Evolutionary conservation across 2,113 vertebrate species (phyloP).

Genomic region (Seriola quinqueradiata): DNA sequence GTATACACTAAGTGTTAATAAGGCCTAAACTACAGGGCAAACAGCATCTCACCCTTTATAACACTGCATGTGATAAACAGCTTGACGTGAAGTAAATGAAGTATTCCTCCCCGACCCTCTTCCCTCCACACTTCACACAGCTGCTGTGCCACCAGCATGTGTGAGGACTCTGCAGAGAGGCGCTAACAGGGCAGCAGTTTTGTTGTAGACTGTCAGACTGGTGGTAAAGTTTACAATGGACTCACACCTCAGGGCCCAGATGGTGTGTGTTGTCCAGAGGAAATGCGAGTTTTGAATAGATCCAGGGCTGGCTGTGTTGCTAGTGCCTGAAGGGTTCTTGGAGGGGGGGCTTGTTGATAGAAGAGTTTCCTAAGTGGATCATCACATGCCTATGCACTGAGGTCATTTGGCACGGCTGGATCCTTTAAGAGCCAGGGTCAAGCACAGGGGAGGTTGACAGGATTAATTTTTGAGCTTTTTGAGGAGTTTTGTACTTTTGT

Average conservation of each 20-base stretch:
- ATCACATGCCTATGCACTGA: constrained; percentile 81
- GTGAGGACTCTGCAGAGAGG: constrained; percentile 59
- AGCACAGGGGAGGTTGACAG: constrained; percentile 50
- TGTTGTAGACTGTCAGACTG: constrained; percentile 60
- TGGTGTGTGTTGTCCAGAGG: constrained; percentile 69
- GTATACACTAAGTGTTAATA: constrained; percentile 20
- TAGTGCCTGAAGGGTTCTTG: constrained; percentile 41
- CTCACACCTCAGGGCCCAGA: constrained; percentile 72
- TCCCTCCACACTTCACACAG: constrained; percentile 50
- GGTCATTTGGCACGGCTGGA: constrained; percentile 74
- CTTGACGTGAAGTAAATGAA: constrained; percentile 41
- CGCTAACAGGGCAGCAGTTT: constrained; percentile 57
- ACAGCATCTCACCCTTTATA: constrained; percentile 26
- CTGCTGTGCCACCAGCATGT: constrained; percentile 40
- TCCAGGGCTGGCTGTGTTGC: constrained; percentile 19
- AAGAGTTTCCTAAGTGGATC: constrained; percentile 77
- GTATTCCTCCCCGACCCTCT: not conserved
- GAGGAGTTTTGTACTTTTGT: constrained; percentile 38
- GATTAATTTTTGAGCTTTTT: constrained; percentile 69
- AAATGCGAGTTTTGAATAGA: constrained; percentile 70
- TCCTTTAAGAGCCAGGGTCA: constrained; percentile 52
- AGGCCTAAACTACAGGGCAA: constrained; percentile 21
- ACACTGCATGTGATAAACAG: constrained; percentile 32
- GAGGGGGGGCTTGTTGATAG: constrained; percentile 59
- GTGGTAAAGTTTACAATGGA: constrained; percentile 77